Percentiles rank a stretch among this genome's conserved stretches.
Conservation (phyloP, 2,113 vertebrate genomes). For the Xerus inauris region DNA sequence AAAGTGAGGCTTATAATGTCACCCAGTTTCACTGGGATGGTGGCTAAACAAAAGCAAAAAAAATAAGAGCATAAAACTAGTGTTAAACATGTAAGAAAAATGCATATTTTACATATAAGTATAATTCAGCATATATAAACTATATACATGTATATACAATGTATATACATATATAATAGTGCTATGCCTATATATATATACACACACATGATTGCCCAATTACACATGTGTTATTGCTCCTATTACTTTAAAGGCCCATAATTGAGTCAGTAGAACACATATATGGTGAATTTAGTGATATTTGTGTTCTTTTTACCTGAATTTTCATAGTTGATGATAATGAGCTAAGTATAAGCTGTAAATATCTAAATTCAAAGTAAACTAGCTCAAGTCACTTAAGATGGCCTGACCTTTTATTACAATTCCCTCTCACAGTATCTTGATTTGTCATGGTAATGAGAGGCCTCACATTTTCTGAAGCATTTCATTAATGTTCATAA, state of each 20-base stretch:
- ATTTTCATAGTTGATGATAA: constrained; percentile 12
- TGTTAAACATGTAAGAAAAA: constrained; percentile 57
- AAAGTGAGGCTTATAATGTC: constrained; percentile 42
- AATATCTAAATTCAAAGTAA: constrained; percentile 32
- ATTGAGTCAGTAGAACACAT: not conserved
- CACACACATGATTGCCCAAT: not conserved
- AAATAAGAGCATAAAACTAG: constrained; percentile 54
- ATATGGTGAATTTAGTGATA: constrained; percentile 21
- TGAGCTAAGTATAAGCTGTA: not conserved
- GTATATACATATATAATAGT: constrained; percentile 72
- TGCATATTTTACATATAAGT: constrained; percentile 56
- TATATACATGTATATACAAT: constrained; percentile 72
- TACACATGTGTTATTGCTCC: constrained; percentile 71
- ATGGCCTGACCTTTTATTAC: not conserved
- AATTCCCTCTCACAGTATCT: constrained; percentile 38
- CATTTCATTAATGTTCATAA: not conserved
- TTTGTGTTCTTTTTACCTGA: not conserved
- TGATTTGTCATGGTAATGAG: not conserved
- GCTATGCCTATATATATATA: not conserved
- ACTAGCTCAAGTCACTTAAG: not conserved
- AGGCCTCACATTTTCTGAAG: not conserved
- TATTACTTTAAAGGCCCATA: not conserved
- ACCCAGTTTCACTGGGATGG: constrained; percentile 23
- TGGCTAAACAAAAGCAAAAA: constrained; percentile 50
- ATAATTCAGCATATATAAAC: constrained; percentile 69